Evolutionary conservation across 2,888 invertebrate genomes (phyloP).

Genomic region (Ptychoptera contaminata): DNA sequence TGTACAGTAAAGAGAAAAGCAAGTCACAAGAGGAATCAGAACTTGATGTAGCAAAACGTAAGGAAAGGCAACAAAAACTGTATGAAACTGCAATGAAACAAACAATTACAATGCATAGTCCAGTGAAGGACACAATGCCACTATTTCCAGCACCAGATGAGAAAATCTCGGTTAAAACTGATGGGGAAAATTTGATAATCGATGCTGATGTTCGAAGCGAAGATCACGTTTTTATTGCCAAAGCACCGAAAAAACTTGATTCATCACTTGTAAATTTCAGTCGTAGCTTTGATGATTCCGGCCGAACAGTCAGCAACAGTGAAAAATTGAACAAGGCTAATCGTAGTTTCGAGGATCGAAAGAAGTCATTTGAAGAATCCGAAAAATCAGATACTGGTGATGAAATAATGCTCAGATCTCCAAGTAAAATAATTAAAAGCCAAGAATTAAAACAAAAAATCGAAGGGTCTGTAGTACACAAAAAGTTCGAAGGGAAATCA

Average conservation of each 20-base stretch:
- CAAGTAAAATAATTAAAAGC: constrained; percentile 40
- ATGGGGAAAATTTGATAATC: constrained; percentile 51
- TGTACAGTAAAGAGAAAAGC: constrained; percentile 38
- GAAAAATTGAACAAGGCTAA: constrained; percentile 40
- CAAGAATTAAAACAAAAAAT: constrained; percentile 46
- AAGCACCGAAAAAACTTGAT: constrained; percentile 55
- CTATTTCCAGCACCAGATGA: constrained; percentile 58
- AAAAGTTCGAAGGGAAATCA: constrained; percentile 44
- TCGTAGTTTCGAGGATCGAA: constrained; percentile 47
- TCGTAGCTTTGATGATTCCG: constrained; percentile 41
- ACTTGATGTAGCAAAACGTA: constrained; percentile 49
- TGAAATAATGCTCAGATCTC: constrained; percentile 37
- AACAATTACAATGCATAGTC: constrained; percentile 56
- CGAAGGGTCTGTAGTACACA: constrained; percentile 45
- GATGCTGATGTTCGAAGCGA: constrained; percentile 60
- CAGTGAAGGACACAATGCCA: constrained; percentile 54
- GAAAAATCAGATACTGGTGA: constrained; percentile 36
- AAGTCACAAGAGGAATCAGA: constrained; percentile 60
- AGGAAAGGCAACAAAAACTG: constrained; percentile 57
- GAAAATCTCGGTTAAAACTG: constrained; percentile 53
- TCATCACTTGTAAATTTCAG: constrained; percentile 42
- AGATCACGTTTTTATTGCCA: constrained; percentile 60
- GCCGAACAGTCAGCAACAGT: constrained; percentile 33
- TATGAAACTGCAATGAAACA: constrained; percentile 62
- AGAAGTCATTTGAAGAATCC: constrained; percentile 44